These are phyloP conservation scores for Xiphophorus couchianus DNA, from an alignment of 2,113 vertebrate species.

Conservation along the genomic window DNA sequence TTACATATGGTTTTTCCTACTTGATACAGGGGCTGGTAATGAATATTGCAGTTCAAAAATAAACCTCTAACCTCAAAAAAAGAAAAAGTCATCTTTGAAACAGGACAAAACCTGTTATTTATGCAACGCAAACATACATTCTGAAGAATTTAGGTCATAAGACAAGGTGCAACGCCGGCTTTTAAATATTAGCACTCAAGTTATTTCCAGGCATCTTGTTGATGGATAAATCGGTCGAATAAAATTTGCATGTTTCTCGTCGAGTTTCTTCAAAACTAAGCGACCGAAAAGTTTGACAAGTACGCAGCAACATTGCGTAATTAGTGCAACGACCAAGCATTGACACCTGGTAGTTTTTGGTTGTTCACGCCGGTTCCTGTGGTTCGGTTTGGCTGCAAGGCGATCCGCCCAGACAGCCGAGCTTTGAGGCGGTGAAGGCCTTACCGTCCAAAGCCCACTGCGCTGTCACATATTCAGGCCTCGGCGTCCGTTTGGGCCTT, in stretches of 20 bases:
- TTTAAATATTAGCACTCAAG: neutral
- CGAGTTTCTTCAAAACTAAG: neutral
- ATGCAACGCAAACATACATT: neutral
- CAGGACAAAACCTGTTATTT: neutral
- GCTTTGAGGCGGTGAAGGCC: slow-evolving; percentile 56
- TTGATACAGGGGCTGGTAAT: neutral
- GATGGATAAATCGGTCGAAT: slow-evolving; percentile 21
- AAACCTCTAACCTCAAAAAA: neutral
- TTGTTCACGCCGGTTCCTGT: slow-evolving; percentile 46
- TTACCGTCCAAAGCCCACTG: slow-evolving; percentile 59
- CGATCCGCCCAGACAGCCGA: slow-evolving; percentile 71
- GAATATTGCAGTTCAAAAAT: neutral
- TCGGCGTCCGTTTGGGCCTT: slow-evolving; percentile 58
- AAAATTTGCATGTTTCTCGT: neutral
- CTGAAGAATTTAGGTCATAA: neutral
- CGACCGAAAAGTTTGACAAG: neutral
- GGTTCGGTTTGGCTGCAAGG: slow-evolving; percentile 53
- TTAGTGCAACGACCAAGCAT: slow-evolving; percentile 16
- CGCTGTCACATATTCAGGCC: slow-evolving; percentile 63
- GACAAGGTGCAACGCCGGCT: slow-evolving; percentile 18
- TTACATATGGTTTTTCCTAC: neutral
- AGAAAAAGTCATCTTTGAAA: neutral
- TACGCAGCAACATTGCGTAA: slow-evolving; percentile 17
- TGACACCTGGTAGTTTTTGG: slow-evolving; percentile 55
- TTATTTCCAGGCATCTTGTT: slow-evolving; percentile 30